A percentile compares a stretch with the other conserved stretches of the same genome.
phyloP scores from a whole-genome alignment of 92 coral and sea anemone genomes.

The Pocillopora meandrina region DNA sequence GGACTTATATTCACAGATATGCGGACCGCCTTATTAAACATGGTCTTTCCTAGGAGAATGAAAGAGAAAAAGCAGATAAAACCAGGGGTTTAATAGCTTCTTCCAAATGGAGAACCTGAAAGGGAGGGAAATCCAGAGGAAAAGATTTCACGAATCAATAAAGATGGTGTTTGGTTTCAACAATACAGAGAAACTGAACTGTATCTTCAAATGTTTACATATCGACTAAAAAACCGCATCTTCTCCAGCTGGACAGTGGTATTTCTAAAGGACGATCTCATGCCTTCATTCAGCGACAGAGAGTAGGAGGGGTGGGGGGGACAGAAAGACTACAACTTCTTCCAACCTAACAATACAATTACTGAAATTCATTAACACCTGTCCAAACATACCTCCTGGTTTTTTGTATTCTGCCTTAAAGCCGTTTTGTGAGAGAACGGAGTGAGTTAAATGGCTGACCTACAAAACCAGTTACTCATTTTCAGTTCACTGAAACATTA shows the following conservation, averaged over 20 bases:
- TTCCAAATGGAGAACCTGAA: neutral
- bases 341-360: no score
- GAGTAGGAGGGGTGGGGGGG: no score
- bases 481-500: neutral
- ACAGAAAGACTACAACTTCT: no score
- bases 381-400: conserved; percentile 69
- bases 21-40: conserved; percentile 89
- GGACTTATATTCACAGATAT: conserved; percentile 78
- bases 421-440: conserved; percentile 82
- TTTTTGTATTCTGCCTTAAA: conserved; percentile 97
- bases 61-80: neutral
- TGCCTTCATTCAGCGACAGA: no score
- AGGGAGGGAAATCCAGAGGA: neutral
- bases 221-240: no score
- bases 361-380: no score
- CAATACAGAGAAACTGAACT: no score
- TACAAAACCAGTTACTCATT: conserved; percentile 3
- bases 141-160: neutral
- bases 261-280: no score
- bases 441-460: conserved; percentile 90
- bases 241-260: no score
- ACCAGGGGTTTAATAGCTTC: no score
- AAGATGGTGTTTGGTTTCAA: neutral
- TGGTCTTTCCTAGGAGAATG: conserved; percentile 64
- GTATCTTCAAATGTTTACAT: no score